Conservation (phyloP, 1,140 invertebrate genomes). For the Stenopsyche tienmushanensis region DNA sequence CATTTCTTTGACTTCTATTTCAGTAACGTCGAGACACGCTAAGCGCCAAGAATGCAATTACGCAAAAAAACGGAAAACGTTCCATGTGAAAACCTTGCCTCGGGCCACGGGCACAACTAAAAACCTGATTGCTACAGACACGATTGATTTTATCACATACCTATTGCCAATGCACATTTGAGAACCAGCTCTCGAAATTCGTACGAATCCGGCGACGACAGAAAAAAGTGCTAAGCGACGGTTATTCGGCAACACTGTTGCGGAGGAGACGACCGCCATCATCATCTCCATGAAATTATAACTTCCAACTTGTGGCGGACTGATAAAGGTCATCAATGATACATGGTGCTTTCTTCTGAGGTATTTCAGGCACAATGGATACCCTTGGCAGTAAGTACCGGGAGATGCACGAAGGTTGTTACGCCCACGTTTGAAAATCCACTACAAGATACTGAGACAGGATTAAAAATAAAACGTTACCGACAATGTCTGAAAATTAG, state of each 20-base stretch:
- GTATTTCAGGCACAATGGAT: slow-evolving; percentile 2
- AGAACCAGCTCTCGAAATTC: background rate
- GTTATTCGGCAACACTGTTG: background rate
- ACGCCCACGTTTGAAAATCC: slow-evolving; percentile 2
- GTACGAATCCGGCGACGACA: too few relatives aligned
- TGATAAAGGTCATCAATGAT: background rate
- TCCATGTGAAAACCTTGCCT: background rate
- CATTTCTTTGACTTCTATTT: background rate
- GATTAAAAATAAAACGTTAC: background rate
- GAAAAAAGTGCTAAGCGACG: too few relatives aligned
- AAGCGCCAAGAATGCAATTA: background rate
- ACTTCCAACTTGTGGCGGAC: background rate
- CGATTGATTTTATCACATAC: background rate
- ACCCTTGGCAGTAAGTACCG: background rate
- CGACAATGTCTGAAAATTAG: too few relatives aligned
- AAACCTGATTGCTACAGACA: background rate
- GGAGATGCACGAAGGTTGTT: slow-evolving; percentile 6
- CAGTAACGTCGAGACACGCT: background rate
- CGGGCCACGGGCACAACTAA: background rate
- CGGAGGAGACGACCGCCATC: background rate
- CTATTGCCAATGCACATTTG: background rate
- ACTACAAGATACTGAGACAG: background rate
- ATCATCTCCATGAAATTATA: background rate
- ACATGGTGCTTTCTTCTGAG: background rate
- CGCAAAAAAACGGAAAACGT: background rate